Evolutionary conservation across 1,140 invertebrate species (phyloP), one percentile per base, ranked within the genome.

Genomic region (Heliconius melpomene): DNA sequence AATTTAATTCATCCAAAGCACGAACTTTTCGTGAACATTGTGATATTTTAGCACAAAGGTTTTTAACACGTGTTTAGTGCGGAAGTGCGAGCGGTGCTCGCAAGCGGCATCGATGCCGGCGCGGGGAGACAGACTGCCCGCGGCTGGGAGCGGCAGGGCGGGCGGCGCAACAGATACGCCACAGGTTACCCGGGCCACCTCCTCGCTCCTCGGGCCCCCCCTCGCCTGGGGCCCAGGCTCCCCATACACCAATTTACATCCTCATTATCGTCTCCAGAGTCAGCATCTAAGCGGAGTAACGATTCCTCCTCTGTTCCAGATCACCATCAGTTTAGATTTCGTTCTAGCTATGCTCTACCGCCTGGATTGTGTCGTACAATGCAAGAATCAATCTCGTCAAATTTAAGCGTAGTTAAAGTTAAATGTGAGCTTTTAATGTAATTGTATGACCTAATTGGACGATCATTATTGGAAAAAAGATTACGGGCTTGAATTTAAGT

Each of bases 111-210:
- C 74, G 78, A 82, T 50, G 79, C 77, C 86, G 83, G 75, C 85
- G 90, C 87, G 84, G 83, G 84, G 86, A 86, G 83, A 86, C 86
- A 84, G 84, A 90, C 88, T 90, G 88, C 77, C 88, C 84, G 87
- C 84, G 86, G 87, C 80, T 85, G 81, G 87, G 84, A 80, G 79
- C 83, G 79, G 84, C 78, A 78, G 82, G 83, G 78, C 82, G 87
- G 86, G 87, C 86, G 86, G 90, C 90, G 91, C 91, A 93, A 93
- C 91, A 93, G 90, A 91, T 92, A 92, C 89, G 91, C 92, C 88
- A 94, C 92, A 94, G 92, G 92, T 94, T 94, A 87, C 88, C 88
- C 87, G 87, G 88, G 84, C 83, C 84, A 83, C 86, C 86, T 79
- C 81, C 77, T 70, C 83, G 74, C 73, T 38, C 82, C 75, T 79